Evolutionary conservation across 2,797 vertebrate species (phyloP).

Genomic region (Eospalax fontanierii): DNA sequence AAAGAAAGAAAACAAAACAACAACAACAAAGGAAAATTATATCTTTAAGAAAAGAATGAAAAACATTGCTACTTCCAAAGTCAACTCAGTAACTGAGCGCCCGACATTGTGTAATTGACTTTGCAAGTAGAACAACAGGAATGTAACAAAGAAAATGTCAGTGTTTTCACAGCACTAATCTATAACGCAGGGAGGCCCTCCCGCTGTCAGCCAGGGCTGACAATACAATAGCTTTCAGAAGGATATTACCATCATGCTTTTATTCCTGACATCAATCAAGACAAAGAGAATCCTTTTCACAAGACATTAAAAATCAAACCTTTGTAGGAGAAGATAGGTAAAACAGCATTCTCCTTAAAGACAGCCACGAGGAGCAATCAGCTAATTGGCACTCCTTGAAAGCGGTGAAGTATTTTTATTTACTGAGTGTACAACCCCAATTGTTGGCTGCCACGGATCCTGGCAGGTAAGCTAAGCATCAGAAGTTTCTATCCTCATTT

Average conservation of each 20-base stretch:
- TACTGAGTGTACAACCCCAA: slow-evolving; percentile 86
- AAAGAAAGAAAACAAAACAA: slow-evolving; percentile 79
- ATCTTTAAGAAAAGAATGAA: slow-evolving; percentile 90
- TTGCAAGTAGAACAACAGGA: slow-evolving; percentile 91
- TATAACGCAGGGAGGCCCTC: slow-evolving; percentile 91
- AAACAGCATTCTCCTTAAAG: slow-evolving; percentile 89
- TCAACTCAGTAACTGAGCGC: slow-evolving; percentile 90
- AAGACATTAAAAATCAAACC: slow-evolving; percentile 91
- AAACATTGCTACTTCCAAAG: slow-evolving; percentile 89
- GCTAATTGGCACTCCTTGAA: slow-evolving; percentile 89
- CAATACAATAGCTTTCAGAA: slow-evolving; percentile 93
- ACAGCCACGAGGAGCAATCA: slow-evolving; percentile 88
- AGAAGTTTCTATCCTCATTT: slow-evolving; percentile 88
- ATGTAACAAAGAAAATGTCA: slow-evolving; percentile 92
- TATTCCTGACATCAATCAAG: slow-evolving; percentile 93
- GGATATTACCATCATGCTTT: slow-evolving; percentile 92
- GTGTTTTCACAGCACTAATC: slow-evolving; percentile 92
- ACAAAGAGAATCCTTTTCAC: slow-evolving; percentile 92
- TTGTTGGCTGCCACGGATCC: slow-evolving; percentile 87
- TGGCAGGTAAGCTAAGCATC: slow-evolving; percentile 87
- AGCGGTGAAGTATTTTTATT: slow-evolving; percentile 89
- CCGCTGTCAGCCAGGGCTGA: slow-evolving; percentile 91
- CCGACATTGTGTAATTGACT: slow-evolving; percentile 92
- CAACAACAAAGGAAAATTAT: slow-evolving; percentile 88
- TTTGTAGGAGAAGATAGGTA: slow-evolving; percentile 89